Base-by-base conservation (phyloP, 2,888 invertebrate genomes). In the Polyommatus icarus region DNA sequence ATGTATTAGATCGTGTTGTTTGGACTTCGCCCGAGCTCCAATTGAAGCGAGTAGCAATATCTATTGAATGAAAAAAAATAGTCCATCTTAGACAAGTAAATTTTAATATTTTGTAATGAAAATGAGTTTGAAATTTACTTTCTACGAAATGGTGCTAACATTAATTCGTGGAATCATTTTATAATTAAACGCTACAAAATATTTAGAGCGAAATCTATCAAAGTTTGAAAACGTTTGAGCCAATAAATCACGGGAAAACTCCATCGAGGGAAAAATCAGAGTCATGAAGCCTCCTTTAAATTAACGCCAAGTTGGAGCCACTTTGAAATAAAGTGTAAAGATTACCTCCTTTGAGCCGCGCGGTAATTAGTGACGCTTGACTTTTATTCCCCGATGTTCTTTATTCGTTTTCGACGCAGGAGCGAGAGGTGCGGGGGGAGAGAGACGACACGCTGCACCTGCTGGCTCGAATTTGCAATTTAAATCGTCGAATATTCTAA, bases 361-460 rank as follows among this genome's bases (percentile, higher is more conserved):
- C 88, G 90, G 94, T 94, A 94, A 94, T 94, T 94, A 94, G 94
- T 94, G 90, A 94, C 92, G 94, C 92, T 94, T 85, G 90, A 92
- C 87, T 94, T 93, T 94, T 93, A 94, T 94, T 94, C 94, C 94
- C 94, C 93, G 92, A 91, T 93, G 91, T 91, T 93, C 91, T 93
- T 94, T 94, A 93, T 90, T 90, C 90, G 88, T 89, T 93, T 89
- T 87, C 84, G 83, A 84, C 78, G 89, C 80, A 86, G 67, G 87
- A 91, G 83, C 77, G 87, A 84, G 89, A 89, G 76, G 83, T 79
- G 85, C 85, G 85, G 79, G 83, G 82, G 83, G 83, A 85, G 91
- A 91, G 84, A 86, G 89, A 85, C 91, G 90, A 82, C 82, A 87
- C 85, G 87, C 88, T 93, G 93, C 94, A 93, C 93, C 93, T 93